Percentiles rank a stretch among this genome's conserved stretches.
Evolutionary conservation across 1,140 invertebrate species (phyloP).

Genomic region (Alviniconcha marisindica): DNA sequence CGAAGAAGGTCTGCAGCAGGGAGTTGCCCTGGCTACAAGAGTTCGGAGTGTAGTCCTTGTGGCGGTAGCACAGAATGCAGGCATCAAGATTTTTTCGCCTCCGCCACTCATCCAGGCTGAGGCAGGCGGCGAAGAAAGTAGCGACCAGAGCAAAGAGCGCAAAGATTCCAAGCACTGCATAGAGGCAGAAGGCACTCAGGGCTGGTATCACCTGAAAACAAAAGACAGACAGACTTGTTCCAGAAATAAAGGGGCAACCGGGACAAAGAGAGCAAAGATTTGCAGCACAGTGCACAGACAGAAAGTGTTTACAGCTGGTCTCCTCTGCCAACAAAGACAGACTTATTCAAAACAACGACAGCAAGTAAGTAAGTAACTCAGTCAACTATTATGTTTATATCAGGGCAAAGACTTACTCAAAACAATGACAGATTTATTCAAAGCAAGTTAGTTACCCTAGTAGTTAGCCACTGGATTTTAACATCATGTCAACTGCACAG

Average conservation of each 20-base stretch:
- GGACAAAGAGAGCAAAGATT: background rate
- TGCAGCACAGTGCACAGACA: background rate
- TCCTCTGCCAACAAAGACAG: too few species aligned
- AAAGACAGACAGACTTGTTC: too few species aligned
- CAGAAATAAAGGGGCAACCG: too few species aligned
- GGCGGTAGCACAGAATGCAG: constrained; percentile 82
- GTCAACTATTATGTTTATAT: too few species aligned
- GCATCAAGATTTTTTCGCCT: constrained; percentile 82
- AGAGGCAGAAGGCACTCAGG: constrained; percentile 86
- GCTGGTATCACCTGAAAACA: constrained; percentile 84
- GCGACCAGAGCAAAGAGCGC: constrained; percentile 86
- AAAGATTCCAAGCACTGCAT: constrained; percentile 67
- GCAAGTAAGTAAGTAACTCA: too few species aligned
- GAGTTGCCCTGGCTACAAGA: constrained; percentile 76
- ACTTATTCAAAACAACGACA: too few species aligned
- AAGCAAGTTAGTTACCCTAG: too few species aligned
- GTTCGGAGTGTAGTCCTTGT: constrained; percentile 78
- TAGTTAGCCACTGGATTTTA: too few species aligned
- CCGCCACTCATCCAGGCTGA: constrained; percentile 83
- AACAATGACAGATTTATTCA: too few species aligned
- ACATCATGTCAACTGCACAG: too few species aligned
- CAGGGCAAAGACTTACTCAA: too few species aligned
- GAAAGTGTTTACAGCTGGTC: background rate
- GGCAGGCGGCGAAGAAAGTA: constrained; percentile 87
- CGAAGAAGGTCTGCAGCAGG: constrained; percentile 76